Percentiles rank a stretch among this genome's conserved stretches.
Evolutionary conservation across 2,888 invertebrate genomes (phyloP).

Genomic region (Polydesmus complanatus): DNA sequence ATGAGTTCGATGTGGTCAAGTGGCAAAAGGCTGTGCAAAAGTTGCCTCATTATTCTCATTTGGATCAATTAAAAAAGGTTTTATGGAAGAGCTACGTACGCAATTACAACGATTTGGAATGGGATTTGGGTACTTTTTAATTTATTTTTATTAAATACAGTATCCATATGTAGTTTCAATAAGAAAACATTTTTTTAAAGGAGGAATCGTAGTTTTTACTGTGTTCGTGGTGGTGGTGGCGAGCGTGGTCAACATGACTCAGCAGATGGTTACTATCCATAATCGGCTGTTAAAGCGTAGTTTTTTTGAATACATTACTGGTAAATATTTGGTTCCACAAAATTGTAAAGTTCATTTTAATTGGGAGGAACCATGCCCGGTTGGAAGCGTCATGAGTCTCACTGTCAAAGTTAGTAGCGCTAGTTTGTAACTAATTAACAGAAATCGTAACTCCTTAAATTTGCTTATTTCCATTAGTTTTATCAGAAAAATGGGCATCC

Average conservation of each 20-base stretch:
- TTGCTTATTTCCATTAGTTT: slow-evolving; percentile 44
- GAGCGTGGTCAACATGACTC: slow-evolving; percentile 68
- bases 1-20: background rate
- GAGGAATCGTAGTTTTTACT: slow-evolving; percentile 79
- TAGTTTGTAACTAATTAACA: too few relatives aligned
- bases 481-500: slow-evolving; percentile 86
- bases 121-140: slow-evolving; percentile 8
- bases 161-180: too few relatives aligned
- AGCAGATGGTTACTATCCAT: slow-evolving; percentile 39
- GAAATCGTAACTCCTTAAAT: too few relatives aligned
- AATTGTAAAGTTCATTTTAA: slow-evolving; percentile 78
- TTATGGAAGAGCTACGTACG: slow-evolving; percentile 6
- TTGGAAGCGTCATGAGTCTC: slow-evolving; percentile 84
- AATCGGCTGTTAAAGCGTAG: slow-evolving; percentile 55
- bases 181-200: too few relatives aligned
- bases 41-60: background rate
- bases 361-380: slow-evolving; percentile 77
- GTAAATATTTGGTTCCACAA: slow-evolving; percentile 74
- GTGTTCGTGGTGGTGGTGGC: slow-evolving; percentile 78
- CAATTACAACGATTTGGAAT: slow-evolving; percentile 8
- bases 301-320: slow-evolving; percentile 76
- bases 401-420: slow-evolving; percentile 46
- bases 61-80: background rate
- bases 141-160: too few relatives aligned
- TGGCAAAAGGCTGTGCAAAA: slow-evolving; percentile 2